Evolutionary conservation across 2,888 invertebrate genomes (phyloP), one percentile per base, ranked within the genome.

Genomic region (Ophion costatus): DNA sequence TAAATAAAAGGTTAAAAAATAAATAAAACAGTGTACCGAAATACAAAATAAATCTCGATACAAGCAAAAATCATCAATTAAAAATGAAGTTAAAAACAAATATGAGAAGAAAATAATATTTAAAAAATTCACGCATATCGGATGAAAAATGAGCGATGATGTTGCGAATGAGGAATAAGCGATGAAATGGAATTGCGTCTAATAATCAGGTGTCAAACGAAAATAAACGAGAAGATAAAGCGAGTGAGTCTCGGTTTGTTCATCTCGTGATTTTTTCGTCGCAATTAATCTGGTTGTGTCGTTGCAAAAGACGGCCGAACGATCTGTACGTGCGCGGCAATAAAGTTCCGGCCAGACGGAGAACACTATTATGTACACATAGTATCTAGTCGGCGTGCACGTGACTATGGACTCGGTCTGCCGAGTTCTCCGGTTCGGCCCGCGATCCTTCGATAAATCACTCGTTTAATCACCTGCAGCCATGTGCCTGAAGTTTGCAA

Each of bases 401-500:
- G 80, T 71, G 76, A 70, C 75, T 80, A 56, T 82, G 74, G 57
- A 78, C 78, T 64, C 61, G 79, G 73, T 67, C 80, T 61, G 33
- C 33, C 45, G 61, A 22, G 33, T 29, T 70, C 71, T 79, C 69
- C 33, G 70, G 56, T 70, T 79, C 45, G 24, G 74, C 71, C 71
- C 76, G 71, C 83, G 80, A 83, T 83, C 80, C 70, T 51, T 80
- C 83, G 80, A 83, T 83, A 80, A 83, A 83, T 83, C 83, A 83
- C 83, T 79, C 83, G 83, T 80, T 83, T 83, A 83, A 83, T 83
- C 83, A 83, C 80, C 83, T 77, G 83, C 83, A 83, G 80, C 83
- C 80, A 80, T 5, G 3, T 5, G 5, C 5, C 33, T 5, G 5
- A 2, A n/a, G n/a, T n/a, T n/a, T n/a, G n/a, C n/a, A n/a, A n/a